Evolutionary conservation across 2,113 vertebrate genomes (phyloP), one percentile per base, ranked within the genome.

Genomic region (Chaetodon trifascialis): DNA sequence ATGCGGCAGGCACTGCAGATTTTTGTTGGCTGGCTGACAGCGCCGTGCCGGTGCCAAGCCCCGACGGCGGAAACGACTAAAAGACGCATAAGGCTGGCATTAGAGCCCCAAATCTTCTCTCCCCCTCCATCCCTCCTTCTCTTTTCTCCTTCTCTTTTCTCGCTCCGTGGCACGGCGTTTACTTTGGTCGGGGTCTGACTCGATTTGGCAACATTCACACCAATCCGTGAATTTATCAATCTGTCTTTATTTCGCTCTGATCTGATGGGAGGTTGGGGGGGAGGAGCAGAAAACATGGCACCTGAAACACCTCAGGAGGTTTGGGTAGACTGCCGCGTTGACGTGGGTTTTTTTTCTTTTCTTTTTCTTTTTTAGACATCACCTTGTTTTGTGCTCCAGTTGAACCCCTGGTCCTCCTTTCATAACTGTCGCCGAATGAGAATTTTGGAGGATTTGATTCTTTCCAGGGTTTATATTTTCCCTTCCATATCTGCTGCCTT

Each of bases 1-100:
- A 97, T 97, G 96, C 96, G 95, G 96, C 97, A 97, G 96, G 92
- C 97, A 97, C 97, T 97, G 97, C 97, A 96, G 97, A 97, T 96
- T 96, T 97, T 97, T 93, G 95, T 96, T 99, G 98, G 97, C 97
- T 96, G 95, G 75, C 87, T 97, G 97, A 97, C 98, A 97, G 94
- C 74, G 94, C 25, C 54, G 93, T 94, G 95, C 94, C 94, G 86
- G 95, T 97, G 98, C 98, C 98, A 98, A 98, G 95, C 96, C 97
- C 93, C 97, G 95, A 95, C 97, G 97, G 97, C 97, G 95, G 96
- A 95, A 96, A 96, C 95, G 95, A 96, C 97, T 97, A 95, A 96
- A 97, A 96, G 96, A 97, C 96, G 96, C 96, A 95, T 96, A 95
- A 96, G 96, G 96, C 96, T 95, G 96, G 96, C 95, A 96, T 96